phyloP scores from a whole-genome alignment of 92 coral and sea anemone species.

The Actinernus sp. region DNA sequence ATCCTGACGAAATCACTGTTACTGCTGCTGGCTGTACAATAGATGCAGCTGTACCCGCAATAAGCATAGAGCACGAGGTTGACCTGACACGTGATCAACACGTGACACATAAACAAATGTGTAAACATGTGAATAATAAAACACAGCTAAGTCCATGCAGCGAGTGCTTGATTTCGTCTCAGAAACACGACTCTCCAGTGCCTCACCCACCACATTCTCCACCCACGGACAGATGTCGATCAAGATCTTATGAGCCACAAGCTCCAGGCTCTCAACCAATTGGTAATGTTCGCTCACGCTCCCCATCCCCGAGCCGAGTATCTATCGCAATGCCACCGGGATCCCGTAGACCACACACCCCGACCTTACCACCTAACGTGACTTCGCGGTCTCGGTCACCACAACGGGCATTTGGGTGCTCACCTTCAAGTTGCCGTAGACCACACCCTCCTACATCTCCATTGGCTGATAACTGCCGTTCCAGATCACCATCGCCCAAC shows the following conservation, averaged over 20 bases:
- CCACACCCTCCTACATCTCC: background rate
- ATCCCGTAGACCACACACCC: no score
- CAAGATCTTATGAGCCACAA: no score
- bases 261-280: no score
- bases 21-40: no score
- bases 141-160: no score
- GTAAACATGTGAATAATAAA: no score
- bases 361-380: background rate
- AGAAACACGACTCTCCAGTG: background rate
- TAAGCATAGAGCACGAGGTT: no score
- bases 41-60: background rate
- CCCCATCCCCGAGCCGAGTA: background rate
- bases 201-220: background rate
- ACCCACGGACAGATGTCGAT: background rate
- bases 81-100: no score
- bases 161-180: no score
- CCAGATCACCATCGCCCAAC: background rate
- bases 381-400: background rate
- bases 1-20: no score
- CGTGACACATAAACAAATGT: no score
- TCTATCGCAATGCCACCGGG: no score
- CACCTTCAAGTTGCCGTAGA: background rate
- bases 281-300: background rate
- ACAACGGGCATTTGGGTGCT: background rate
- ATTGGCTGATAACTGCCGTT: background rate